Conservation (phyloP, 37 sponge, comb jelly and placozoan genomes). For the Ephydatia muelleri region DNA sequence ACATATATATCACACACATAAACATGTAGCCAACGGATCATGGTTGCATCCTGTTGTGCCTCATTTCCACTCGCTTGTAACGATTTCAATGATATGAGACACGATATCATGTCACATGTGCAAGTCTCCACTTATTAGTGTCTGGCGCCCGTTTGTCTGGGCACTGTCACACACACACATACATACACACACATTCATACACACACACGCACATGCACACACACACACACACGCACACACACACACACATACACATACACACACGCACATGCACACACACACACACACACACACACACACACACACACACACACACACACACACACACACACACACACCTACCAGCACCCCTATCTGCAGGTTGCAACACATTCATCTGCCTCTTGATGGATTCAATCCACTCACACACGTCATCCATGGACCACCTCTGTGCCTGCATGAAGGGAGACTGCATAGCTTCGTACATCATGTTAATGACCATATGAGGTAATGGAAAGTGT, state of each 20-base stretch:
- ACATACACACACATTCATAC: too few species aligned
- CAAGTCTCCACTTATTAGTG: too few species aligned
- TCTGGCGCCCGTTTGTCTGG: too few species aligned
- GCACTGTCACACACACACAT: too few species aligned
- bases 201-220: too few species aligned
- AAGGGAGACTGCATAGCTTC: background rate
- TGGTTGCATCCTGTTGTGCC: too few species aligned
- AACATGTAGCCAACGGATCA: too few species aligned
- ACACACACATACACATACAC: background rate
- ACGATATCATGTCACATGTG: background rate
- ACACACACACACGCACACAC: too few species aligned
- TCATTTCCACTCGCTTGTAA: too few species aligned
- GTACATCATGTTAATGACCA: too few species aligned
- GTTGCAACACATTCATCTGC: slow-evolving; percentile 18
- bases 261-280: background rate
- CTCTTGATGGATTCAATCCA: slow-evolving; percentile 39
- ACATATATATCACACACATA: too few species aligned
- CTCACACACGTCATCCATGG: slow-evolving; percentile 39
- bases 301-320: background rate
- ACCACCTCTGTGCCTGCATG: background rate
- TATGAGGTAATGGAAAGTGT: background rate
- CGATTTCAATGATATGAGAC: background rate
- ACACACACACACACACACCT: background rate
- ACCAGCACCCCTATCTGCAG: slow-evolving; percentile 51
- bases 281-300: background rate